A percentile compares a stretch with the other conserved stretches of the same genome.
phyloP scores from a whole-genome alignment of 2,888 invertebrate genomes.

The Leptopilina syphax region DNA sequence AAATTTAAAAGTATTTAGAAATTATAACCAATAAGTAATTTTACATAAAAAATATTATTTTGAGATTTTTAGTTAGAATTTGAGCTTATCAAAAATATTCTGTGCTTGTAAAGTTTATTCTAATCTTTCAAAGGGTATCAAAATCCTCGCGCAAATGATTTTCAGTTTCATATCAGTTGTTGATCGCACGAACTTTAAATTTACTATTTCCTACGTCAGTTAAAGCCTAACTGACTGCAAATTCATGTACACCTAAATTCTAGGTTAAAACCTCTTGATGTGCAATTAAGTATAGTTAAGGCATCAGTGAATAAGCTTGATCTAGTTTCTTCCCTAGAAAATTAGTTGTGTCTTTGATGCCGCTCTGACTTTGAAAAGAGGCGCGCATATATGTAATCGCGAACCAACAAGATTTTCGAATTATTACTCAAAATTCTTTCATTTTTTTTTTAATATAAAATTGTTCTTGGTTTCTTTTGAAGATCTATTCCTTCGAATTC shows the following conservation, averaged over 20 bases:
- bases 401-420: no score
- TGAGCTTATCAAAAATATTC: slow-evolving; percentile 14
- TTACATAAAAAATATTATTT: no score
- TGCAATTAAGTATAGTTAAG: slow-evolving; percentile 16
- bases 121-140: slow-evolving; percentile 1
- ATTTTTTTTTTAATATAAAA: no score
- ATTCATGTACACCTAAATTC: slow-evolving; percentile 7
- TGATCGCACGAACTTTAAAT: slow-evolving; percentile 21
- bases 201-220: slow-evolving; percentile 12
- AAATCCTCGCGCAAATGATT: neutral
- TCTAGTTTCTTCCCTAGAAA: slow-evolving; percentile 1
- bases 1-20: no score
- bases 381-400: no score
- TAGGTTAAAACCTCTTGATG: slow-evolving; percentile 1
- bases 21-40: no score
- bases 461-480: no score
- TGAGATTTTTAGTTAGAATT: neutral
- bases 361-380: neutral
- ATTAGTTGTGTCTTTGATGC: neutral
- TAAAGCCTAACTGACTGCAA: neutral
- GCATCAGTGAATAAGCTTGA: slow-evolving; percentile 12
- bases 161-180: slow-evolving; percentile 27
- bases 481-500: no score
- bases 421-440: no score
- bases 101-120: neutral